Conservation (phyloP, 2,888 invertebrate genomes). For the Dendrolimus pini region DNA sequence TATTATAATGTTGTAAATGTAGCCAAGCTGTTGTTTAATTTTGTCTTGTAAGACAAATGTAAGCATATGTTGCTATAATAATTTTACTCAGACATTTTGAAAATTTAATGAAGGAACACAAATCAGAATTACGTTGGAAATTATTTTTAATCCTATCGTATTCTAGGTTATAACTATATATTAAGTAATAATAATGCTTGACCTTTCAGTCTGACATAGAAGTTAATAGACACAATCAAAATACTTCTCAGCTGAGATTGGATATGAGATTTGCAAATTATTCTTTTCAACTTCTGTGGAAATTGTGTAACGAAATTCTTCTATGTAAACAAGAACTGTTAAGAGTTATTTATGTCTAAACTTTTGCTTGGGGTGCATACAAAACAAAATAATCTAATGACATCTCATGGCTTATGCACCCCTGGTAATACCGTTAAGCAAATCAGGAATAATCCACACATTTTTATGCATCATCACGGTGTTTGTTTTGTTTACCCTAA, state of each 20-base stretch:
- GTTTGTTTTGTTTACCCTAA: background rate
- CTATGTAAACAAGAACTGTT: background rate
- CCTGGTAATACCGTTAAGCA: background rate
- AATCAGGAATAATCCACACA: background rate
- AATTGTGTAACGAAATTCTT: no score
- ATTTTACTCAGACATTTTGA: no score
- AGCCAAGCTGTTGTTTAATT: background rate
- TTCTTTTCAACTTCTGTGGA: no score
- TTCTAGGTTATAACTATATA: no score
- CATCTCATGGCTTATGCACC: background rate
- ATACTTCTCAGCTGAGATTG: no score
- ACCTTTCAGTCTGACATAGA: no score
- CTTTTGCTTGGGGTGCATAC: background rate
- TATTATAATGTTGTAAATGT: background rate
- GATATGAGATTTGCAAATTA: no score
- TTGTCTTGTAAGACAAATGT: background rate
- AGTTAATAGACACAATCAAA: no score
- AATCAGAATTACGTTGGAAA: no score
- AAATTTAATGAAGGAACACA: no score
- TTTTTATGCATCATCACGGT: background rate
- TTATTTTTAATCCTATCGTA: no score
- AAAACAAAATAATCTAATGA: background rate
- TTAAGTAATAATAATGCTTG: no score
- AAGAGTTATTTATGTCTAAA: background rate
- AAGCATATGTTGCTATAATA: background rate